Conservation (phyloP, 2,113 vertebrate species). For the Capreolus pygargus region DNA sequence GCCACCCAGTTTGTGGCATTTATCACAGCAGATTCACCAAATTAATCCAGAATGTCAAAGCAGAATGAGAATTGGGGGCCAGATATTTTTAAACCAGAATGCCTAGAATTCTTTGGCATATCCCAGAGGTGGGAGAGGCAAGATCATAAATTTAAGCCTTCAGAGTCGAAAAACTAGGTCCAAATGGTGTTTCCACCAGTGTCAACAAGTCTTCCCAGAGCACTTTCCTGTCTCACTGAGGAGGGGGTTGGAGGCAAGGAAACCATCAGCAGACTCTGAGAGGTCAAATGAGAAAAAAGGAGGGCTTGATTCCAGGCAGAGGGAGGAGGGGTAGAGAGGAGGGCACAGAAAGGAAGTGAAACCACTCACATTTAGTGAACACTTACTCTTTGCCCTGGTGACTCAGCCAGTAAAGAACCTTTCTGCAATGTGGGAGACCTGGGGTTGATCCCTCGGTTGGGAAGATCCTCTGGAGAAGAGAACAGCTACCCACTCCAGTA, state of each 20-base stretch:
- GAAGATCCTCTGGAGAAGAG: not conserved
- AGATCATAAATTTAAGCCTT: not conserved
- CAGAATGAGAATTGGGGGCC: not conserved
- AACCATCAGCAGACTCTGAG: not conserved
- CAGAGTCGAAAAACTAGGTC: not conserved
- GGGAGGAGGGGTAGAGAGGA: not conserved
- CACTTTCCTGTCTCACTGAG: not conserved
- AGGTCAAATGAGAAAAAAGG: not conserved
- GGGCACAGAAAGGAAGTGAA: not conserved
- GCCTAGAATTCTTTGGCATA: not conserved
- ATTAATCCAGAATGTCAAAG: not conserved
- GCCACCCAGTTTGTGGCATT: not conserved
- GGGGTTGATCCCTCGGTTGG: not conserved
- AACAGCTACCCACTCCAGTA: not conserved
- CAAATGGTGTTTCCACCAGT: not conserved
- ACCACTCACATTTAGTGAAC: not conserved
- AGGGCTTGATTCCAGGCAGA: not conserved
- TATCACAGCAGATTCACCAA: not conserved
- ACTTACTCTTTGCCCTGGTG: not conserved
- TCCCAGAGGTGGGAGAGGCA: not conserved
- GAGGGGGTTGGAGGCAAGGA: not conserved
- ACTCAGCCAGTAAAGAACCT: not conserved
- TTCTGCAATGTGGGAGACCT: not conserved
- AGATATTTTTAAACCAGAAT: not conserved
- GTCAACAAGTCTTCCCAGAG: not conserved